These are phyloP conservation scores for Latheticus oryzae DNA, from an alignment of 2,888 invertebrate genomes.

Conservation along the genomic window DNA sequence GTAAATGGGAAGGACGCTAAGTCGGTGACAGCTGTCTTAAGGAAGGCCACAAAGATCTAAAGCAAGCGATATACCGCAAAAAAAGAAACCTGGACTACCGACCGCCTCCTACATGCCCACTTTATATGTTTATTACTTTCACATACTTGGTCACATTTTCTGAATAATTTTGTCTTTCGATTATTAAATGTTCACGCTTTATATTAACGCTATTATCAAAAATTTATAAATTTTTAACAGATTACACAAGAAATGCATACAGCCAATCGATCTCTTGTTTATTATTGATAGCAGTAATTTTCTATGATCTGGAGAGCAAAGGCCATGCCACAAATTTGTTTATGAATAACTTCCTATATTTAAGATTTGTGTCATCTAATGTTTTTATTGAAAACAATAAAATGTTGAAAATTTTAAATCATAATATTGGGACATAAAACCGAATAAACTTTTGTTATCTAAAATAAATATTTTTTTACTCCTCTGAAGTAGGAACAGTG, in stretches of 20 bases:
- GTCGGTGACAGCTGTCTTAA: constrained; percentile 34
- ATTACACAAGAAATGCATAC: constrained; percentile 22
- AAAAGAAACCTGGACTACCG: constrained; percentile 37
- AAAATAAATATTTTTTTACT: no score
- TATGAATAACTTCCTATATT: no score
- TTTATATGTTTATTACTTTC: constrained; percentile 24
- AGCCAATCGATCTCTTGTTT: constrained; percentile 13
- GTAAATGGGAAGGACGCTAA: constrained; percentile 32
- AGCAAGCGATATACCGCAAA: constrained; percentile 31
- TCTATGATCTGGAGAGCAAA: constrained; percentile 11
- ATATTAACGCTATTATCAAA: not conserved
- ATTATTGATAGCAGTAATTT: constrained; percentile 13
- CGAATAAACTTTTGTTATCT: no score
- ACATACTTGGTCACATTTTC: constrained; percentile 20
- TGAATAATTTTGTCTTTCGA: constrained; percentile 9
- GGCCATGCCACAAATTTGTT: no score
- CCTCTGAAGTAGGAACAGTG: no score
- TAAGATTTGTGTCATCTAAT: no score
- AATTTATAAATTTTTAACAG: not conserved
- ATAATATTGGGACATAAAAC: no score
- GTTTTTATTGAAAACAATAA: no score
- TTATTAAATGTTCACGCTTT: not conserved
- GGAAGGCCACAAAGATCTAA: constrained; percentile 30
- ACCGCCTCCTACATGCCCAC: constrained; percentile 22
- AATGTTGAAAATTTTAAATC: no score